A percentile compares a stretch with the other conserved stretches of the same genome.
phyloP scores from a whole-genome alignment of 2,113 vertebrate species.

The Sceloporus undulatus region DNA sequence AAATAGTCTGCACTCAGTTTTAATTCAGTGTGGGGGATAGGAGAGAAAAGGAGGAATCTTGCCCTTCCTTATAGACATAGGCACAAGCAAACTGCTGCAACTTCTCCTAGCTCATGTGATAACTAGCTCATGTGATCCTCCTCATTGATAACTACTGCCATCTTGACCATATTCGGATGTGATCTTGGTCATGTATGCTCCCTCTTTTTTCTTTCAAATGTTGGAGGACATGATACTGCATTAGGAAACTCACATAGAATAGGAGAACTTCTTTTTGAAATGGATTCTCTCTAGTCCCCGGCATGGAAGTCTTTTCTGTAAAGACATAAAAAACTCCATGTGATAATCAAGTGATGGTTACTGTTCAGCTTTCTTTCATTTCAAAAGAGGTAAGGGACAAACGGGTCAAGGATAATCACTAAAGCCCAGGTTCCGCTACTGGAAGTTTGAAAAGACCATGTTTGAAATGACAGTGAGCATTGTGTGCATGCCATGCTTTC shows the following conservation, averaged over 20 bases:
- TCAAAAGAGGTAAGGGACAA: neutral
- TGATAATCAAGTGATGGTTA: neutral
- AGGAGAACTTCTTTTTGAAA: neutral
- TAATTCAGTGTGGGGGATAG: too few relatives aligned
- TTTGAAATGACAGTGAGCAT: neutral
- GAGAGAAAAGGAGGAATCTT: too few relatives aligned
- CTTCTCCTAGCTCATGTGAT: too few relatives aligned
- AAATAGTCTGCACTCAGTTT: neutral
- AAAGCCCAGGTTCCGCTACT: neutral
- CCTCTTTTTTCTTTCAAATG: too few relatives aligned
- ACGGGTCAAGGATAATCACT: neutral
- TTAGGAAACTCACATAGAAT: slow-evolving; percentile 9
- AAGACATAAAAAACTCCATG: neutral
- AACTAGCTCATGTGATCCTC: too few relatives aligned
- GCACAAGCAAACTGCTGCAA: too few relatives aligned
- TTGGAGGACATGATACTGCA: neutral
- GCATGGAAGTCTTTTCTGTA: slow-evolving; percentile 24
- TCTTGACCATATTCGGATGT: too few relatives aligned
- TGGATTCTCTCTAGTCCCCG: neutral
- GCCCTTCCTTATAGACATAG: too few relatives aligned
- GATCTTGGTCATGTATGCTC: too few relatives aligned
- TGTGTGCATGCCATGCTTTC: too few relatives aligned
- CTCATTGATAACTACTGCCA: too few relatives aligned
- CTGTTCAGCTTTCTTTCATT: neutral
- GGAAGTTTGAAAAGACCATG: neutral